Evolutionary conservation across 2,113 vertebrate species (phyloP), one percentile per base, ranked within the genome.

Genomic region (Bettongia penicillata): DNA sequence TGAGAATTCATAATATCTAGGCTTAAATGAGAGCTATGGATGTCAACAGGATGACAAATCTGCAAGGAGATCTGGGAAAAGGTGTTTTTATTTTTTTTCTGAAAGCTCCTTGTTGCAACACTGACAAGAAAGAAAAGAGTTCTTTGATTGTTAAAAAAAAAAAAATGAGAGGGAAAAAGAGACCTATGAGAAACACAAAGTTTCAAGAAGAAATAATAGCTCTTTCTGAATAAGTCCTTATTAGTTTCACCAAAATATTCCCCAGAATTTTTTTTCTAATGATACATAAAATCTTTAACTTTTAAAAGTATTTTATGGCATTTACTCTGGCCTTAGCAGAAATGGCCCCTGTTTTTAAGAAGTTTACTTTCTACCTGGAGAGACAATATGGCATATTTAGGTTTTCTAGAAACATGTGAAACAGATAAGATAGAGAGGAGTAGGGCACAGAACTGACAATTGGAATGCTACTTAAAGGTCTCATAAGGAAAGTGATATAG

Each of bases 21-120:
- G 48, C 7, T 23, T 96, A 95, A 98, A 97, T 96, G 96, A 98
- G 97, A 97, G 53, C 90, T 96, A 28, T 90, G 95, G 91, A 96
- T 98, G 91, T 92, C 95, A 97, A 91, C 50, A 96, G 57, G 97
- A 97, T 97, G 91, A 98, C 91, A 98, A 97, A 98, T 2, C 93
- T 95, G 47, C 12, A 92, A 97, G 90, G 93, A 93, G 90, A 92
- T 68, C 14, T 77, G 50, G 96, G 93, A 8, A 97, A 96, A 97
- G 51, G 52, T 31, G 23, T 9, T 91, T 96, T 96, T 52, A 61
- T 89, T 93, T 97, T 97, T 97, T 97, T 97, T 97, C 77, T 49
- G 48, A 92, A 98, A 98, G 92, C 51, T 95, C 89, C 84, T 47
- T 90, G 2, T 28, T 95, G 31, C 14, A 95, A 94, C 91, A 96